Evolutionary conservation across 2,113 vertebrate genomes (phyloP).

Genomic region (Salvator merianae): DNA sequence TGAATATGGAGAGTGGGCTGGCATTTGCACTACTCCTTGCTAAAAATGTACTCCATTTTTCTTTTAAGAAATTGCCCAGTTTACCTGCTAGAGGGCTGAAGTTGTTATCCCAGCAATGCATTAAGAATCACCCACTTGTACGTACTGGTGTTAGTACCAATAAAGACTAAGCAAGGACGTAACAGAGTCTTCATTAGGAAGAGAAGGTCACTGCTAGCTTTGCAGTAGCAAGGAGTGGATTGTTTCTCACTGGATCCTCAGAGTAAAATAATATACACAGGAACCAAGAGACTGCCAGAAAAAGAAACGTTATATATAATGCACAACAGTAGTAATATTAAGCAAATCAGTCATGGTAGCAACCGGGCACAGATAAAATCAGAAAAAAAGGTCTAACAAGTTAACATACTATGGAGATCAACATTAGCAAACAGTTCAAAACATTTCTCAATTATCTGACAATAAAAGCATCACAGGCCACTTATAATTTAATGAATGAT

Average conservation of each 20-base stretch:
- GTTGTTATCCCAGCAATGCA: background rate
- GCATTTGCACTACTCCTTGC: background rate
- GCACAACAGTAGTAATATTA: no score
- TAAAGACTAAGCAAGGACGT: conserved; percentile 6
- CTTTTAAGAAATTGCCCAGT: conserved; percentile 9
- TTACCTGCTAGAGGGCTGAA: background rate
- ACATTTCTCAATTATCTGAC: no score
- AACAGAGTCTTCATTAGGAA: background rate
- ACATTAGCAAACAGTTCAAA: no score
- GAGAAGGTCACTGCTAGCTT: background rate
- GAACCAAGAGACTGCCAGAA: background rate
- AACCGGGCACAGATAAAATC: no score
- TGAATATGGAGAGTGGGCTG: background rate
- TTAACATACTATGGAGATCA: no score
- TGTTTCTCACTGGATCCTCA: background rate
- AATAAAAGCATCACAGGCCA: no score
- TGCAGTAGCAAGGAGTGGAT: background rate
- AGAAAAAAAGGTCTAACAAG: no score
- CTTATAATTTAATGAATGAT: no score
- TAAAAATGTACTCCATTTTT: background rate
- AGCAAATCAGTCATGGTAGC: no score
- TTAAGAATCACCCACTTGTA: background rate
- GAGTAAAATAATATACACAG: background rate
- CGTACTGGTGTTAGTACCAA: background rate
- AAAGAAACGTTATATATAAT: background rate